Conservation (phyloP, 2,888 invertebrate species). For the Acanthosepion lycidas region DNA sequence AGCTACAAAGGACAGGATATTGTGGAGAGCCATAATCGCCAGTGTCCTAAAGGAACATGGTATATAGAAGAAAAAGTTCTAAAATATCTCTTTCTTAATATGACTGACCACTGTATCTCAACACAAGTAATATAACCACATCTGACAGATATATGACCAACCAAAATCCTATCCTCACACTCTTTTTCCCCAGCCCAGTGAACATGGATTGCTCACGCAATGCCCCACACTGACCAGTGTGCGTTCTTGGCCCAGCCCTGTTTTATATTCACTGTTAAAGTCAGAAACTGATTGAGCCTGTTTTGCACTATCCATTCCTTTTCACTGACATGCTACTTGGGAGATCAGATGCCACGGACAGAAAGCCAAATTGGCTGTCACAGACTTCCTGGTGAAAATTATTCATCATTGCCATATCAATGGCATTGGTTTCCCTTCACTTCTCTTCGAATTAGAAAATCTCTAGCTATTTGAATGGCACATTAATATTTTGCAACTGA, state of each 20-base stretch:
- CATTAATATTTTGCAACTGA: background rate
- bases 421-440: background rate
- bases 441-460: background rate
- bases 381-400: conserved; percentile 20
- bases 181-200: background rate
- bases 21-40: too few species aligned
- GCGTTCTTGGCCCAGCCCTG: background rate
- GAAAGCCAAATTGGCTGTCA: conserved; percentile 33
- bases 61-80: background rate
- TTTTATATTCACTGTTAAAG: conserved; percentile 1
- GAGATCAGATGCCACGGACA: conserved; percentile 6
- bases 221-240: background rate
- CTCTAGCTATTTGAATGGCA: background rate
- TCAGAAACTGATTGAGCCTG: background rate
- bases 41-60: too few species aligned
- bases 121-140: background rate
- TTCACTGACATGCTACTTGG: background rate
- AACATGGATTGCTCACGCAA: background rate
- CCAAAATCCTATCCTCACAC: background rate
- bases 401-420: background rate
- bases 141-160: background rate
- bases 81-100: background rate
- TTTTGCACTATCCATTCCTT: background rate
- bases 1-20: too few species aligned
- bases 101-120: too few species aligned